Percentiles rank a stretch among this genome's conserved stretches.
phyloP scores from a whole-genome alignment of 2,797 vertebrate species.

The Rallus crepitans region DNA sequence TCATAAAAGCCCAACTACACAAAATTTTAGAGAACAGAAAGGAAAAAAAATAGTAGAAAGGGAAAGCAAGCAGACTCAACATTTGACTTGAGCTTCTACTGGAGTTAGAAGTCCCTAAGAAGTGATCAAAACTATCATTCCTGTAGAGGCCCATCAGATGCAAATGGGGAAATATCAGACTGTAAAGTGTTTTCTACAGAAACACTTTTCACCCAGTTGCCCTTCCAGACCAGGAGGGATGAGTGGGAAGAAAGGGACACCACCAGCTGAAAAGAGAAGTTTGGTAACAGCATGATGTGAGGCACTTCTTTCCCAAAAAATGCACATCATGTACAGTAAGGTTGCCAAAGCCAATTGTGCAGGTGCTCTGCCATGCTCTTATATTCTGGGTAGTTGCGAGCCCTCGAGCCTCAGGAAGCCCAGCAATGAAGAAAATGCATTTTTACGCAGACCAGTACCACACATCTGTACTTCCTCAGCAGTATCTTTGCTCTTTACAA shows the following conservation, averaged over 20 bases:
- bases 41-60: not conserved
- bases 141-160: not conserved
- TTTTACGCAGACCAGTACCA: not conserved
- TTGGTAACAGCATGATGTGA: not conserved
- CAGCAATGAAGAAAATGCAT: not conserved
- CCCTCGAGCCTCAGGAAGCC: not conserved
- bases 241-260: not conserved
- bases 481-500: not conserved
- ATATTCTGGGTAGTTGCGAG: not conserved
- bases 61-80: not conserved
- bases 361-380: not conserved
- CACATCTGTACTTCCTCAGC: not conserved
- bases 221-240: not conserved
- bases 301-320: not conserved
- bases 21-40: not conserved
- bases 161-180: not conserved
- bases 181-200: not conserved
- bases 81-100: not conserved
- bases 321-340: not conserved
- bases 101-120: not conserved
- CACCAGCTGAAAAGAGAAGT: not conserved
- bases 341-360: not conserved
- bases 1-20: not conserved
- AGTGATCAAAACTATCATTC: not conserved
- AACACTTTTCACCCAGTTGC: not conserved